These are phyloP conservation scores for Stercorarius parasiticus DNA, from an alignment of 2,113 vertebrate genomes.

Conservation along the genomic window DNA sequence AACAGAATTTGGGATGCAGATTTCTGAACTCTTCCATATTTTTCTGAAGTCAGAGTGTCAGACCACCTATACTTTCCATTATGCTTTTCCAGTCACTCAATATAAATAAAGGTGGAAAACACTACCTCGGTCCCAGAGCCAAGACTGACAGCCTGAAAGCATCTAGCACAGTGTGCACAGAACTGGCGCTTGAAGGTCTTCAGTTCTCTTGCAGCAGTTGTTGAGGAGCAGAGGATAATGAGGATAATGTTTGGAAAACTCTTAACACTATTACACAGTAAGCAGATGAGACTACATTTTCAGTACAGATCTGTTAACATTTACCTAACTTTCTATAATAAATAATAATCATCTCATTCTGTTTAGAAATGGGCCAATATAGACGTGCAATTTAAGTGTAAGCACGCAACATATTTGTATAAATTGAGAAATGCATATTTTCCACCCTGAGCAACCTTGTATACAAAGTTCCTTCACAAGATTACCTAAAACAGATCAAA, in stretches of 20 bases:
- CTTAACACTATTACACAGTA: background rate
- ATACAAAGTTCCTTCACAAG: background rate
- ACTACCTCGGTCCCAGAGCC: background rate
- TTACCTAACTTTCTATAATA: background rate
- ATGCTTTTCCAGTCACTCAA: background rate
- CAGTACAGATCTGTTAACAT: background rate
- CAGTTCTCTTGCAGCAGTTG: background rate
- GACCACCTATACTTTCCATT: background rate
- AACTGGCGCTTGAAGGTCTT: background rate
- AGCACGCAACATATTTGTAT: background rate
- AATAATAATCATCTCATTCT: background rate
- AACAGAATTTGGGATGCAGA: background rate
- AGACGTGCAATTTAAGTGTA: background rate
- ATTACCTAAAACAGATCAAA: background rate
- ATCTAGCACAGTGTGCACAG: background rate
- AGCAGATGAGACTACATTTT: background rate
- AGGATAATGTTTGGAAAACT: background rate
- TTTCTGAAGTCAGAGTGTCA: background rate
- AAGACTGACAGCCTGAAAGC: background rate
- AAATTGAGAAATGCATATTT: background rate
- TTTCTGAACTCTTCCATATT: background rate
- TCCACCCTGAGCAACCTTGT: background rate
- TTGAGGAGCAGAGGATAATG: background rate
- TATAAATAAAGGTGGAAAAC: background rate
- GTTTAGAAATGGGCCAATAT: background rate